Conservation (phyloP, 2,888 invertebrate genomes). For the Hartigia nigra region DNA sequence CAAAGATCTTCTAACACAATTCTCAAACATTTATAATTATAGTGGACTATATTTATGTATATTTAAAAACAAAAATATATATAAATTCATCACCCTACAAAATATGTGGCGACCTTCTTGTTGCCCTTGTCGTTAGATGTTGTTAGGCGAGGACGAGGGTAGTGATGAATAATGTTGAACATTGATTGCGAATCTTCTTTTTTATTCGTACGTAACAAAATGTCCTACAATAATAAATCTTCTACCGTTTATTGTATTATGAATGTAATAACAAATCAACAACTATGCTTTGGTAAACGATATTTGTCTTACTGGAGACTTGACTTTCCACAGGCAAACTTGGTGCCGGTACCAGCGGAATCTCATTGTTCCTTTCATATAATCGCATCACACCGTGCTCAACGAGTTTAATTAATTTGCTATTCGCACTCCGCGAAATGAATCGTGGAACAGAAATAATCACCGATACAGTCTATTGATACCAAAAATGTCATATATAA, state of each 20-base stretch:
- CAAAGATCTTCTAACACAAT: constrained; percentile 34
- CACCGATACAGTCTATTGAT: not conserved
- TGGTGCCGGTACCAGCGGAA: not conserved
- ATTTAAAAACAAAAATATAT: constrained; percentile 48
- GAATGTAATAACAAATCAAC: constrained; percentile 43
- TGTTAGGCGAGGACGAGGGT: not conserved
- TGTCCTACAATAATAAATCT: constrained; percentile 30
- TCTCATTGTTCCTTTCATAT: not conserved
- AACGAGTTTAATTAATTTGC: not conserved
- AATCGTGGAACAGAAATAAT: not conserved
- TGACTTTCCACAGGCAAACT: not conserved
- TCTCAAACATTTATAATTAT: constrained; percentile 52
- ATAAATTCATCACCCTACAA: constrained; percentile 48
- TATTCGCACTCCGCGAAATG: not conserved
- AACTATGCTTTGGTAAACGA: constrained; percentile 18
- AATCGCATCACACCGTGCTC: not conserved
- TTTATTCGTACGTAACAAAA: constrained; percentile 41
- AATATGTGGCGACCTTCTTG: constrained; percentile 4
- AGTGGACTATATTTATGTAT: constrained; percentile 59
- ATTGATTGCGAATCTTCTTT: not conserved
- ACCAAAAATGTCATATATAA: not conserved
- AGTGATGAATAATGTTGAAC: not conserved
- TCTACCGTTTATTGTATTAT: constrained; percentile 34
- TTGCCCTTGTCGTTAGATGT: not conserved
- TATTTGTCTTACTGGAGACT: not conserved